Evolutionary conservation across 2,888 invertebrate species (phyloP).

Genomic region (Rhyacophila evoluta): DNA sequence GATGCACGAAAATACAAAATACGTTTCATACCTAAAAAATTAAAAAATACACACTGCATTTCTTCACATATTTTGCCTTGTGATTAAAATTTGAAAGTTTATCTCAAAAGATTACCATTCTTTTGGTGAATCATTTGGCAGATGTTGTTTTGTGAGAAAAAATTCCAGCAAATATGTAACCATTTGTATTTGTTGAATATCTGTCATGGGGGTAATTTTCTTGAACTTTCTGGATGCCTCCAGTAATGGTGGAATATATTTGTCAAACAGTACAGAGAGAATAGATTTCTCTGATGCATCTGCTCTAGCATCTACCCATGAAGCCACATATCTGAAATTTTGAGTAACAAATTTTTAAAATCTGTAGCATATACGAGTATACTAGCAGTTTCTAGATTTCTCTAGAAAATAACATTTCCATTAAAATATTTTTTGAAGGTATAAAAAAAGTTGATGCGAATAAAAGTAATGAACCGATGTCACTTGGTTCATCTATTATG

Average conservation of each 20-base stretch:
- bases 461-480: no score
- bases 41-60: neutral
- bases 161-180: slow-evolving; percentile 89
- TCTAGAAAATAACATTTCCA: no score
- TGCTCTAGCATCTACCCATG: slow-evolving; percentile 86
- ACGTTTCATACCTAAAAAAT: slow-evolving; percentile 80
- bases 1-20: slow-evolving; percentile 89
- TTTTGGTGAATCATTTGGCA: slow-evolving; percentile 90
- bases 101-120: slow-evolving; percentile 88
- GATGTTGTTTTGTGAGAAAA: slow-evolving; percentile 81
- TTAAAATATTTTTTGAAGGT: no score
- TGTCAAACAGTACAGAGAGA: slow-evolving; percentile 90
- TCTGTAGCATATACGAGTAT: no score
- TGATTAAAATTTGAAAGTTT: neutral
- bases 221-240: slow-evolving; percentile 85
- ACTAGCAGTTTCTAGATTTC: no score
- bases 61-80: no score
- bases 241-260: slow-evolving; percentile 87
- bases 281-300: slow-evolving; percentile 82
- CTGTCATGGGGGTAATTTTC: slow-evolving; percentile 90
- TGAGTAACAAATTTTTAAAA: no score
- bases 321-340: slow-evolving; percentile 86
- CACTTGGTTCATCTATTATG: no score
- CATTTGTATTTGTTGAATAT: slow-evolving; percentile 90
- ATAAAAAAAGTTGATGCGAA: no score